Evolutionary conservation across 2,797 vertebrate species (phyloP), one percentile per base, ranked within the genome.

Genomic region (Typhlichthys eigenmanni): DNA sequence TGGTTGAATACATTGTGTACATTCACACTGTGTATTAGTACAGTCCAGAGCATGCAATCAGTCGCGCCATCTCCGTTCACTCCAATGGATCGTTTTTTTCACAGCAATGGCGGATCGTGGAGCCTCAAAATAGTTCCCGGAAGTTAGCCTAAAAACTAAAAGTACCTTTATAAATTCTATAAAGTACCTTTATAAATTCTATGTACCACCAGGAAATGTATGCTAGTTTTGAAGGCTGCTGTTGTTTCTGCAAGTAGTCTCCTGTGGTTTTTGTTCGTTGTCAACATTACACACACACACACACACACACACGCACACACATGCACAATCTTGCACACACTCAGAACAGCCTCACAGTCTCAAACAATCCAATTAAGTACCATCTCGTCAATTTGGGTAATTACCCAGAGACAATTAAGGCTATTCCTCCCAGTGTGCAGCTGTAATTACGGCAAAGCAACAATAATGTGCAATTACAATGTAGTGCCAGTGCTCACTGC

Each of bases 391-490:
- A 82, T 84, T 81, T 78, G 81, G 80, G 75, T 86, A 88, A 91
- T 89, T 89, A 86, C 75, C 77, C 80, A 50, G 68, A 76, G 71
- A 78, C 83, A 71, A 83, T 87, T 84, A 87, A 74, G 71, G 64
- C 66, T 56, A 80, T 85, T 82, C 82, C 82, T 80, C 72, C 55
- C 71, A 47, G 69, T 81, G 76, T 80, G 71, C 76, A 85, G 72
- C 84, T 81, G 69, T 87, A 88, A 91, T 89, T 86, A 87, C 62
- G 54, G 65, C 77, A 70, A 85, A 82, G 80, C 76, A 83, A 86
- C 85, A 83, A 73, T 76, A 75, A 79, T 75, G 71, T 74, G 62
- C 68, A 79, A 80, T 87, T 78, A 80, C 73, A 71, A 55, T 64
- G 83, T 52, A 46, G 71, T 68, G 51, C 60, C 59, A 45, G 60